phyloP scores from a whole-genome alignment of 92 coral and sea anemone genomes.

The Palythoa heliodiscus region DNA sequence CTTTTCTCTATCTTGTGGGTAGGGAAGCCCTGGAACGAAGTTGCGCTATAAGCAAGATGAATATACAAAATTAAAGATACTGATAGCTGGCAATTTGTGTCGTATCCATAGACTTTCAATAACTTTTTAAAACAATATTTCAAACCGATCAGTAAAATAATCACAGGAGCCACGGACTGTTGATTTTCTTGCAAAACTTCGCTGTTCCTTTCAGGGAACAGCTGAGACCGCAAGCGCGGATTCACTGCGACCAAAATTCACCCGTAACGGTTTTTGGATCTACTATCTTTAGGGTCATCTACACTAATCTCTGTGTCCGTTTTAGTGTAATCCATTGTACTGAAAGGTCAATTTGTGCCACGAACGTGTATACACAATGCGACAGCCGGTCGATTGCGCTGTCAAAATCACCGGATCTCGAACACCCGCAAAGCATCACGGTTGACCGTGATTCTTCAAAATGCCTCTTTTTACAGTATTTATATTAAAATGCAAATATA shows the following conservation, averaged over 20 bases:
- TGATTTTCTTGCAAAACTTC: not conserved
- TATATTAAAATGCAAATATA: too few species aligned
- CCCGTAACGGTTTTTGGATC: slow-evolving; percentile 4
- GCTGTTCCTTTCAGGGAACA: not conserved
- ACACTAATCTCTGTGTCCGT: slow-evolving; percentile 13
- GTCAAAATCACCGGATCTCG: too few species aligned
- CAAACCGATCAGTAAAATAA: not conserved
- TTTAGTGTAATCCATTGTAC: not conserved
- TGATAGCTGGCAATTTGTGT: slow-evolving; percentile 8
- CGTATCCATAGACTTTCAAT: not conserved
- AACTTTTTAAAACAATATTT: not conserved
- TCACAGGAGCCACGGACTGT: too few species aligned
- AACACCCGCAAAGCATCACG: too few species aligned
- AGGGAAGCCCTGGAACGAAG: too few species aligned
- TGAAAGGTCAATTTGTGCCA: not conserved
- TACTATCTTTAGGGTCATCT: slow-evolving; percentile 1
- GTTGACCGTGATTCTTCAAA: too few species aligned
- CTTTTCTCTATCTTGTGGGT: too few species aligned
- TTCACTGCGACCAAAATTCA: slow-evolving; percentile 6
- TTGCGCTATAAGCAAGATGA: not conserved
- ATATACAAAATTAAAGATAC: not conserved
- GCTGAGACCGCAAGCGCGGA: not conserved
- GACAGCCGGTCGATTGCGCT: too few species aligned
- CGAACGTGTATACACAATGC: not conserved
- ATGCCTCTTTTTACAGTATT: too few species aligned